Conservation (phyloP, 2,797 vertebrate species). For the Artibeus jamaicensis region DNA sequence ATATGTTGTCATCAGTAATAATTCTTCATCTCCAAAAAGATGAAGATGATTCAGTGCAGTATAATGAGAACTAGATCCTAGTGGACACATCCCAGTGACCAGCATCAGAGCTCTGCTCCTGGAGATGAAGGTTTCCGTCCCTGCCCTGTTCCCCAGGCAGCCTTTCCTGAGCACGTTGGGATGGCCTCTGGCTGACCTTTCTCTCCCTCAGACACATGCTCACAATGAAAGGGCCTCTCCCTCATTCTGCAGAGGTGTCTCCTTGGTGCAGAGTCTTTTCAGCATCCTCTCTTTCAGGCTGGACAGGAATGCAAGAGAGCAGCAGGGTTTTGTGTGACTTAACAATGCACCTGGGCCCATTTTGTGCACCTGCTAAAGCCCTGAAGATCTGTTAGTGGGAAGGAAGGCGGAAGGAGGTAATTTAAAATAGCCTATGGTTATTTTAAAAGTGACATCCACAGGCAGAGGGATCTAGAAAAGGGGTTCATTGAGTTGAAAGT, state of each 20-base stretch:
- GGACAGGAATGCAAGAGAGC: conserved; percentile 32
- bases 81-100: fast-evolving
- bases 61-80: background rate
- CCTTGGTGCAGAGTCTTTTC: conserved; percentile 53
- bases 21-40: background rate
- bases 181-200: conserved; percentile 66
- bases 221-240: conserved; percentile 38
- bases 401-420: background rate
- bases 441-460: conserved; percentile 39
- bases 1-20: background rate
- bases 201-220: conserved; percentile 46
- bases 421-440: conserved; percentile 40
- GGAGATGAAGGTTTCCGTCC: background rate
- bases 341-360: conserved; percentile 41
- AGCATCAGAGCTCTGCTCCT: background rate
- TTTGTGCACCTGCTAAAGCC: conserved; percentile 48
- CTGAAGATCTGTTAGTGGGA: background rate
- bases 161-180: conserved; percentile 54
- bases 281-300: background rate
- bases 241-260: conserved; percentile 44
- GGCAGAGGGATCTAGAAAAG: background rate
- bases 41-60: background rate
- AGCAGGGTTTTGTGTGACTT: conserved; percentile 15
- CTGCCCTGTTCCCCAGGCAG: background rate
- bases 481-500: conserved; percentile 28